Evolutionary conservation across 92 coral and sea anemone species (phyloP), one percentile per base, ranked within the genome.

Genomic region (Epizoanthus illoricatus): DNA sequence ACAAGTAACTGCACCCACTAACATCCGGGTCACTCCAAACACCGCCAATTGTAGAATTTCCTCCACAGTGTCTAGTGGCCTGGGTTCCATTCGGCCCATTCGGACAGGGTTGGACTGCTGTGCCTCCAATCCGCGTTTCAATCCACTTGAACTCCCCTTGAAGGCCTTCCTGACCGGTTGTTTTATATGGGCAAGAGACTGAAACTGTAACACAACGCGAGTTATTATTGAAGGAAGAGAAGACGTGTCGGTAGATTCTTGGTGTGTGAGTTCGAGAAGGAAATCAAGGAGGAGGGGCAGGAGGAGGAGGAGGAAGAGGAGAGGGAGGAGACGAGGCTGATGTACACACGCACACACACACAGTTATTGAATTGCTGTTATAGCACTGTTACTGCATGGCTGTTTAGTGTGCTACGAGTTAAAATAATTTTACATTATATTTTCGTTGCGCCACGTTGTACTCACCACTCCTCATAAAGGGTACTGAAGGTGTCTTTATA

Each of bases 111-210:
- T 85, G 72, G 12, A 75, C 63, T 28, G 74, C 23, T 36, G 85
- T 24, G 41, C 74, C 65, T 66, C 93, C 97, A 76, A 89, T 83
- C 33, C 7, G 54, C 72, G 89, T 64, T 66, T 70, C 7, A 10
- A 63, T 49, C 97, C 97, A 93, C 4, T 69, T 43, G 70, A 90
- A 90, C 13, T 43, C 33, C 23, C 97, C 97, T 81, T 65, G 79
- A 19, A 88, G 80, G 19, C 69, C 62, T 17, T 21, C 36, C 17
- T 84, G 75, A 2, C 97, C 97, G 7, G 97, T 90, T 41, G 87
- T 74, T 56, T 88, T 79, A 11, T 75, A 41, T 5, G 84, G 71
- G 49, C 97, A 93, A 18, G 75, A 84, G 17, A 85, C 97, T 93
- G 86, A 11, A 74, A 54, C 43, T 54, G 1, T 45, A 12, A 73